A percentile compares a stretch with the other conserved stretches of the same genome.
These are phyloP conservation scores for Ceuthmochares aereus DNA, from an alignment of 2,113 vertebrate species.

Conservation along the genomic window DNA sequence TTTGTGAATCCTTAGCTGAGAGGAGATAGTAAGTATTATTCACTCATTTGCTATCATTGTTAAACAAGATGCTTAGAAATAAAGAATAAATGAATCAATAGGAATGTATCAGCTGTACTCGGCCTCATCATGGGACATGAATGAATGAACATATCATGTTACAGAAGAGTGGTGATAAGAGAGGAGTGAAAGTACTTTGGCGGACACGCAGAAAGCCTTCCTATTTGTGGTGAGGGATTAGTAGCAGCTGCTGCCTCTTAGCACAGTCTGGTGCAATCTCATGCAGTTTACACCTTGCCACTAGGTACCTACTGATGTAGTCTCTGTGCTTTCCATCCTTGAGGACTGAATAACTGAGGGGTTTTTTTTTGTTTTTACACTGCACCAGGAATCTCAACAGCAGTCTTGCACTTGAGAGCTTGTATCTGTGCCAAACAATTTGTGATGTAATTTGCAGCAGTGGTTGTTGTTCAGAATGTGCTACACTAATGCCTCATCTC, in stretches of 20 bases:
- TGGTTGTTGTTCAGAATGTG: slow-evolving; percentile 19
- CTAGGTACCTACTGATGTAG: background rate
- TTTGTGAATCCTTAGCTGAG: background rate
- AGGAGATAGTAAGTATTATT: background rate
- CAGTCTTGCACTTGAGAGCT: slow-evolving; percentile 12
- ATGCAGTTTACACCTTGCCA: background rate
- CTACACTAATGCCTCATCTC: slow-evolving; percentile 2
- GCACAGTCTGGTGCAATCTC: background rate
- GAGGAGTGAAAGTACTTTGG: background rate
- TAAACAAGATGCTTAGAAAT: background rate
- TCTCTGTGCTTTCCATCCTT: background rate
- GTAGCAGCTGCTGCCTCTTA: background rate
- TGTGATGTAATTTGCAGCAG: slow-evolving; percentile 18
- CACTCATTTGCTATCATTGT: background rate
- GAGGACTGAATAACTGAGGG: background rate
- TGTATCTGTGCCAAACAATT: slow-evolving; percentile 34
- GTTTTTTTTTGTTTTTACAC: background rate
- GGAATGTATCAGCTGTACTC: background rate
- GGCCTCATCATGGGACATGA: background rate
- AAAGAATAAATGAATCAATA: background rate
- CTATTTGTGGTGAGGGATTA: background rate
- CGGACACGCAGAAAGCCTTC: background rate
- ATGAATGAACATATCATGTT: background rate
- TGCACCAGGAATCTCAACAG: background rate
- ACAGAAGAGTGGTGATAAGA: background rate